Conservation (phyloP, 2,797 vertebrate genomes). For the Varecia variegata region DNA sequence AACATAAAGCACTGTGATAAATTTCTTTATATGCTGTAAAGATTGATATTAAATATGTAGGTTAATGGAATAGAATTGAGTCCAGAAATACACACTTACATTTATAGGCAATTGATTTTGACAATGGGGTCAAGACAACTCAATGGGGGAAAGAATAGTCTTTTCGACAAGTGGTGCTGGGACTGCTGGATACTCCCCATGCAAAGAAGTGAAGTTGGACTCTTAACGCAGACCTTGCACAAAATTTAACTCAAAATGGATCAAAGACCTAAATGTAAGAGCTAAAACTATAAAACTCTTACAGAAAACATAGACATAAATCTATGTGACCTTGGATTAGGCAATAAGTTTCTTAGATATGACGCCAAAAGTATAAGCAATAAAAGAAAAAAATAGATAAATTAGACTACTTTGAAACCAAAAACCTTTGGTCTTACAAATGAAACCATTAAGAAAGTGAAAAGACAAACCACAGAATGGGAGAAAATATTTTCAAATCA, state of each 20-base stretch:
- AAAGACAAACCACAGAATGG: background rate
- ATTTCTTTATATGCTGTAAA: background rate
- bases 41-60: background rate
- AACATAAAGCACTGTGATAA: background rate
- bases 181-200: background rate
- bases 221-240: background rate
- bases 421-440: background rate
- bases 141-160: background rate
- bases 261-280: background rate
- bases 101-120: background rate
- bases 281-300: background rate
- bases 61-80: background rate
- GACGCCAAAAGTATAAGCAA: background rate
- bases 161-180: background rate
- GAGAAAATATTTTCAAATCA: background rate
- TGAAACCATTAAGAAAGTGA: background rate
- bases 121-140: background rate
- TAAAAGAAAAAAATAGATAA: background rate
- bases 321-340: background rate
- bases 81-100: background rate
- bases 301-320: background rate
- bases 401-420: background rate
- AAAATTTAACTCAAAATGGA: background rate
- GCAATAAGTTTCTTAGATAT: background rate
- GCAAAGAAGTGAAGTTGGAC: background rate